A percentile compares a stretch with the other conserved stretches of the same genome.
Conservation (phyloP, 2,888 invertebrate genomes). For the Phengaris arion region DNA sequence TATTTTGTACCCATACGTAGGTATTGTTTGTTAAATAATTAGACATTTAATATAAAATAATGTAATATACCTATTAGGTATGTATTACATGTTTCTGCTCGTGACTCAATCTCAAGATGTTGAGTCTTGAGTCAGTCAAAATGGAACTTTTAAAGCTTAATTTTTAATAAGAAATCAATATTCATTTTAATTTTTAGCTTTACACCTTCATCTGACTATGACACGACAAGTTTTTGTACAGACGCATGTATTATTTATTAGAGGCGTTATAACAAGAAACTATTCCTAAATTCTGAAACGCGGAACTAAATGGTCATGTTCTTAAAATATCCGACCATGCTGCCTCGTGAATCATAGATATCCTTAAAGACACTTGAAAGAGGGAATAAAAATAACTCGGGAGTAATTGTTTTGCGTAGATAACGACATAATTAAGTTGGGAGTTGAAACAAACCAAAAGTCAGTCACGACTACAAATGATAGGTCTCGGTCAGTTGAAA, state of each 20-base stretch:
- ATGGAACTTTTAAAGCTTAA: not conserved
- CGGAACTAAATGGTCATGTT: slow-evolving; percentile 17
- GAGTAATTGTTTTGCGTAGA: slow-evolving; percentile 22
- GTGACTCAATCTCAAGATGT: not conserved
- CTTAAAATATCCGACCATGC: slow-evolving; percentile 20
- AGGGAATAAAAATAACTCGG: slow-evolving; percentile 28
- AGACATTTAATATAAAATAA: no score
- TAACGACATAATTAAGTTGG: slow-evolving; percentile 16
- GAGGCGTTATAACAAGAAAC: slow-evolving; percentile 9
- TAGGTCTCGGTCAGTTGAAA: slow-evolving; percentile 16
- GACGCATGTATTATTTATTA: slow-evolving; percentile 19
- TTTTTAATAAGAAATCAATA: not conserved
- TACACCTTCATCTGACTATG: not conserved
- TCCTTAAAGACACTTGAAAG: slow-evolving; percentile 28
- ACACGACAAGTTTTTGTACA: slow-evolving; percentile 5
- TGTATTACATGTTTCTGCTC: not conserved
- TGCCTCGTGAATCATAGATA: slow-evolving; percentile 30
- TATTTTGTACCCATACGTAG: no score
- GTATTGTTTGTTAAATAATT: no score
- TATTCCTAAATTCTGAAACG: not conserved
- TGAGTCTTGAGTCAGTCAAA: not conserved
- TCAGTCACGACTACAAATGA: slow-evolving; percentile 24
- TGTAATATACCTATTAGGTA: no score
- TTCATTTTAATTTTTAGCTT: not conserved
- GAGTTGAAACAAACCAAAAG: slow-evolving; percentile 23